These are phyloP conservation scores for Amblyornis subalaris DNA, from an alignment of 2,113 vertebrate species.

Conservation along the genomic window DNA sequence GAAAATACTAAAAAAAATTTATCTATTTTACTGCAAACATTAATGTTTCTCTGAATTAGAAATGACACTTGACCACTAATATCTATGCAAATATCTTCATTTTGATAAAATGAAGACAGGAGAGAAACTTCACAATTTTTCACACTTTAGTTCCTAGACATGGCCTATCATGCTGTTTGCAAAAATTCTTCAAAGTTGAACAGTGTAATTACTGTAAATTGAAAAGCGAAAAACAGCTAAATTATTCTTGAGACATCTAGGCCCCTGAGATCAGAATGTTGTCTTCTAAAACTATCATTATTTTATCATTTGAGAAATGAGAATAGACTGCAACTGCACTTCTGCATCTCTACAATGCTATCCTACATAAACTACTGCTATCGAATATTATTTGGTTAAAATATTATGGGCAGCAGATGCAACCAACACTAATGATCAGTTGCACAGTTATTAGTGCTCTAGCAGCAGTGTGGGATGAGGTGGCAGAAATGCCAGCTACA, in stretches of 20 bases:
- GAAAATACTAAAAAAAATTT: not conserved
- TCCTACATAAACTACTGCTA: not conserved
- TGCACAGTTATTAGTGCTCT: not conserved
- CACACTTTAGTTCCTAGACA: not conserved
- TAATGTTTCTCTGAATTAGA: not conserved
- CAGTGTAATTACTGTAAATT: not conserved
- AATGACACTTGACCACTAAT: not conserved
- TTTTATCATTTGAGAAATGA: not conserved
- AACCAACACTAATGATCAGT: not conserved
- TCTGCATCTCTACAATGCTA: not conserved
- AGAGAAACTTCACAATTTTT: not conserved
- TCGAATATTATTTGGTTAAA: not conserved
- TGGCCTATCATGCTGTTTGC: not conserved
- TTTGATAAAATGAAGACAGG: not conserved
- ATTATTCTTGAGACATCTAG: not conserved
- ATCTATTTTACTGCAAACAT: not conserved
- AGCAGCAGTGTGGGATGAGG: not conserved
- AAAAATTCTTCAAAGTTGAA: not conserved
- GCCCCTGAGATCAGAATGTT: not conserved
- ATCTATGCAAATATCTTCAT: not conserved
- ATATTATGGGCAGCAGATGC: not conserved
- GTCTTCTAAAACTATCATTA: not conserved
- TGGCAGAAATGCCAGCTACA: not conserved
- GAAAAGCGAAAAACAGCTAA: not conserved
- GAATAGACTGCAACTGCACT: not conserved